phyloP scores from a whole-genome alignment of 2,113 vertebrate species.

The Motacilla alba region DNA sequence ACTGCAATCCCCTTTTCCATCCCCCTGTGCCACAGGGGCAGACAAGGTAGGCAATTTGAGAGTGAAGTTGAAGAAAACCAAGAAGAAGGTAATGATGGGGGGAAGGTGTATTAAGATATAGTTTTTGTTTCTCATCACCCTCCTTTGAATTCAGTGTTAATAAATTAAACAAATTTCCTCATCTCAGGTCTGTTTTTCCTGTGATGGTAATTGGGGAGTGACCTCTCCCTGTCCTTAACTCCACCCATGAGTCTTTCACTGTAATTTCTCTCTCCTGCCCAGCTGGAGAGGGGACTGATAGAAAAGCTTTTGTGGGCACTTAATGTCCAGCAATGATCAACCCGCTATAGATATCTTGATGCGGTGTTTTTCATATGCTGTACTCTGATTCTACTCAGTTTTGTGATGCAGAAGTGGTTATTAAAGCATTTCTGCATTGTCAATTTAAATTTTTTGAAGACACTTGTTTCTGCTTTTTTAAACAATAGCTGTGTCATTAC shows the following conservation, averaged over 20 bases:
- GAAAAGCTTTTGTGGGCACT: accelerated
- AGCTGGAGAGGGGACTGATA: neutral
- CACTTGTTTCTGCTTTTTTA: neutral
- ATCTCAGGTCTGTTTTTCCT: accelerated
- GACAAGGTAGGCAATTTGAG: neutral
- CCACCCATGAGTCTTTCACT: neutral
- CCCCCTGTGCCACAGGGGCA: neutral
- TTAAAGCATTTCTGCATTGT: neutral
- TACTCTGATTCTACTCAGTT: neutral
- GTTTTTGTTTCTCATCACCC: neutral
- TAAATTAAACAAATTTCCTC: neutral
- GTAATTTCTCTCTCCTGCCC: neutral
- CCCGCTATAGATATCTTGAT: neutral
- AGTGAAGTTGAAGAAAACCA: neutral
- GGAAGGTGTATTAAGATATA: neutral
- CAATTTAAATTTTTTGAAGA: neutral
- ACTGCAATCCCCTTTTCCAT: neutral
- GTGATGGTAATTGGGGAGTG: neutral
- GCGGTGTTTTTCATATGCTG: neutral
- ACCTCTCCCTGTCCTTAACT: neutral
- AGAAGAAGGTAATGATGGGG: neutral
- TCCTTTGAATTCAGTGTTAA: neutral
- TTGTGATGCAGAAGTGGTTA: neutral
- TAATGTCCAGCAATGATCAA: neutral
- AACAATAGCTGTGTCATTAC: neutral